A percentile compares a stretch with the other conserved stretches of the same genome.
phyloP scores from a whole-genome alignment of 2,797 vertebrate species.

The Lacerta bilineata region DNA sequence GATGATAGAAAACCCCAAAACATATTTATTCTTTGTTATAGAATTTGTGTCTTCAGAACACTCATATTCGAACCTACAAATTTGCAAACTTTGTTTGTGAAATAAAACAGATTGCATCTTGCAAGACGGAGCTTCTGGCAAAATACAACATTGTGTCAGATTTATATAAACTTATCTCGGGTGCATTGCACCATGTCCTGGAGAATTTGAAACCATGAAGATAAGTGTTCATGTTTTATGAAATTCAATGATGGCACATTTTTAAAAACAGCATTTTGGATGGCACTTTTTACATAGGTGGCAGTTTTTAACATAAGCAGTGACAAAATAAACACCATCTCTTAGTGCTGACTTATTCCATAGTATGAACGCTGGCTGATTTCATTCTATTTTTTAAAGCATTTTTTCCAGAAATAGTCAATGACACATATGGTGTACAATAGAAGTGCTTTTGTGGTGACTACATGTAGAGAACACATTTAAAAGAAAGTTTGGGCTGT shows the following conservation, averaged over 20 bases:
- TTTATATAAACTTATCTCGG: constrained; percentile 86
- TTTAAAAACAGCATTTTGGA: constrained; percentile 76
- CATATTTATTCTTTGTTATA: constrained; percentile 44
- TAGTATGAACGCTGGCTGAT: constrained; percentile 80
- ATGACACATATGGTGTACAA: constrained; percentile 83
- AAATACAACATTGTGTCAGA: constrained; percentile 86
- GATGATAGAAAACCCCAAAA: constrained; percentile 20
- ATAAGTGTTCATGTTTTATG: constrained; percentile 80
- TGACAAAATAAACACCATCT: constrained; percentile 96
- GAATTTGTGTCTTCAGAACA: constrained; percentile 58
- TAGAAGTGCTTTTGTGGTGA: constrained; percentile 72
- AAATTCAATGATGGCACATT: constrained; percentile 75
- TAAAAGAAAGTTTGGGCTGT: constrained; percentile 56
- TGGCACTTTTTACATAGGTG: constrained; percentile 79
- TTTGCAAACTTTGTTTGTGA: constrained; percentile 72
- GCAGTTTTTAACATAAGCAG: constrained; percentile 87
- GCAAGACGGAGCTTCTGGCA: constrained; percentile 81
- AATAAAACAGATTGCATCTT: constrained; percentile 75
- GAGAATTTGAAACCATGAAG: constrained; percentile 84
- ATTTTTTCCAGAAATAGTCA: constrained; percentile 80
- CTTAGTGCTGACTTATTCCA: constrained; percentile 82
- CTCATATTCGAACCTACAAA: constrained; percentile 52
- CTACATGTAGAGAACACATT: constrained; percentile 73
- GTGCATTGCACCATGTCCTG: constrained; percentile 80
- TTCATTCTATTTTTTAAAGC: constrained; percentile 82